Conservation (phyloP, 1,140 invertebrate genomes). For the Bombus difficillimus region DNA sequence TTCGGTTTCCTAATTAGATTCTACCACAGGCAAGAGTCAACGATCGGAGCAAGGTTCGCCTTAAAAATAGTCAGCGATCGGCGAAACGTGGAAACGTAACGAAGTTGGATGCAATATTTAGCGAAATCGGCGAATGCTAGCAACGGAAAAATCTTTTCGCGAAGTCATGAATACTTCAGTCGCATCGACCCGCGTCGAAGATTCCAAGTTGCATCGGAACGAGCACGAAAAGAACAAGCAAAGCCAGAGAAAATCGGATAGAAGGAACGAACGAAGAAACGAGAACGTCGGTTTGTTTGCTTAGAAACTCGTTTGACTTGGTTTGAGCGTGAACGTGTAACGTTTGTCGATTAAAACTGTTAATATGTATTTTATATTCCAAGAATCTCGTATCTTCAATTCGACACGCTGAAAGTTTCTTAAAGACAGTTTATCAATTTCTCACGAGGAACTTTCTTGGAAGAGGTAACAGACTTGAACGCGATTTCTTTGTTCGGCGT, state of each 20-base stretch:
- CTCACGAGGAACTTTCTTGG: too few species aligned
- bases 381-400: too few species aligned
- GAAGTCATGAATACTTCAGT: constrained; percentile 19
- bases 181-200: not conserved
- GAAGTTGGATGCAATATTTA: constrained; percentile 15
- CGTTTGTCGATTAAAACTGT: too few species aligned
- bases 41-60: not conserved
- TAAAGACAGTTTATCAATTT: too few species aligned
- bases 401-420: too few species aligned
- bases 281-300: not conserved
- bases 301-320: too few species aligned
- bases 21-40: not conserved
- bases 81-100: not conserved
- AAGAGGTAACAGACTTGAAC: too few species aligned
- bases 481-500: too few species aligned
- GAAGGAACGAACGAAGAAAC: too few species aligned
- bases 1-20: not conserved
- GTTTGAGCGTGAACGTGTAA: too few species aligned
- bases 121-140: not conserved
- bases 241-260: too few species aligned
- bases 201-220: not conserved
- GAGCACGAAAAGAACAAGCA: not conserved
- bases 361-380: too few species aligned
- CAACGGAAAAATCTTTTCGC: not conserved
- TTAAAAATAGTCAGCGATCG: not conserved